Evolutionary conservation across 2,113 vertebrate genomes (phyloP), one percentile per base, ranked within the genome.

Genomic region (Eptesicus fuscus): DNA sequence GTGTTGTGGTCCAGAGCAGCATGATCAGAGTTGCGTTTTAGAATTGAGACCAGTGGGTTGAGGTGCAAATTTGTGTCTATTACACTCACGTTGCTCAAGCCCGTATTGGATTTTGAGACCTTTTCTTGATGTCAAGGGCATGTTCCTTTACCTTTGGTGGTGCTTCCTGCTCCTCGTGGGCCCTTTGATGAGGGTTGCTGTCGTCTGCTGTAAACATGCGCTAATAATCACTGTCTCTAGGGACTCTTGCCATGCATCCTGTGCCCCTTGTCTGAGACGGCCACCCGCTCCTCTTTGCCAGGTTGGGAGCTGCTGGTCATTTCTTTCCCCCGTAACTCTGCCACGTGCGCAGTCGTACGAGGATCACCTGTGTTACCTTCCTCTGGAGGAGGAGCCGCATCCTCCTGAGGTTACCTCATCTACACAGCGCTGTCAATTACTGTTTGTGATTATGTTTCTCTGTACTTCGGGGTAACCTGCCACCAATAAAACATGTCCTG

Each of bases 401-500:
- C 79, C 56, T 95, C 65, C 53, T 40, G 83, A 80, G 69, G 5
- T 87, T 91, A 83, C 44, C 74, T 82, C 53, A 44, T 95, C 32
- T 69, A 20, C 32, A 10, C 12, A 44, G 25, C 28, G 20, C 71
- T 80, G 37, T 92, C 59, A 91, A 92, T 90, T 92, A 83, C 61
- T 96, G 67, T 59, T 89, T 90, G 67, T 91, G 70, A 25, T 95
- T 84, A 44, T 92, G 14, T 88, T 93, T 40, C 22, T 82, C 76
- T 86, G 78, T 96, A 63, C 83, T 63, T 93, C 37, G 32, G 69
- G 25, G 17, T 78, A 83, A 47, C 79, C 89, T 63, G 2, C 74
- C 65, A 30, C 47, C 71, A 92, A 44, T 88, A 70, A 93, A 93
- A 69, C 74, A 49, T 17, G 30, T 49, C 28, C 67, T 61, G 35